Conservation (phyloP, 2,888 invertebrate species). For the Bellardia pandia region DNA sequence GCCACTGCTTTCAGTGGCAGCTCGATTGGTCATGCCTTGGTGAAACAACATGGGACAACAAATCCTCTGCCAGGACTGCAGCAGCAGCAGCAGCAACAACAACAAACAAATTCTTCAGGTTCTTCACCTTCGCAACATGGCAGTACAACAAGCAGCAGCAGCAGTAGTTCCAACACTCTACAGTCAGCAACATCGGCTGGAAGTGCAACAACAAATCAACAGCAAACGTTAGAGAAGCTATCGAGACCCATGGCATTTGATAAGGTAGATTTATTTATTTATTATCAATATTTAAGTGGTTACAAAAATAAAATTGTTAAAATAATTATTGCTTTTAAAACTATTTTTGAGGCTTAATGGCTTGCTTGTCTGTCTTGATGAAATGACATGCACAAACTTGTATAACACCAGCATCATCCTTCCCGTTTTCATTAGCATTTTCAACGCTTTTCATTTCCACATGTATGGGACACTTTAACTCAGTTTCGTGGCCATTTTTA, state of each 20-base stretch:
- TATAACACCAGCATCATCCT: slow-evolving; percentile 63
- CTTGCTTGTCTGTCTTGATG: slow-evolving; percentile 57
- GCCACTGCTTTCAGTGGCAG: slow-evolving; percentile 79
- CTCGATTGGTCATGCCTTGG: slow-evolving; percentile 73
- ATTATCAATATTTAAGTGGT: slow-evolving; percentile 2
- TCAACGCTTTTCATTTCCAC: slow-evolving; percentile 39
- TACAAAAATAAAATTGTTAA: neutral
- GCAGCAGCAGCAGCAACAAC: slow-evolving; percentile 29
- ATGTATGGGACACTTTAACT: slow-evolving; percentile 73
- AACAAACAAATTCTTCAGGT: slow-evolving; percentile 75
- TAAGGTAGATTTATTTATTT: slow-evolving; percentile 85
- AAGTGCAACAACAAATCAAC: slow-evolving; percentile 69
- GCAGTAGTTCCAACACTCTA: slow-evolving; percentile 67
- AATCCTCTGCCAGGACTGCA: slow-evolving; percentile 57
- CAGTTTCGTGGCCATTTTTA: slow-evolving; percentile 30
- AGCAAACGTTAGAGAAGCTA: slow-evolving; percentile 83
- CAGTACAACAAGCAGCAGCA: slow-evolving; percentile 73
- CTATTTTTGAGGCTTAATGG: slow-evolving; percentile 19
- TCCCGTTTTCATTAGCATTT: neutral
- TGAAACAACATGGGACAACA: slow-evolving; percentile 64
- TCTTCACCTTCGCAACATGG: slow-evolving; percentile 75
- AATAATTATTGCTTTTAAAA: neutral
- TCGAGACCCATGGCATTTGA: slow-evolving; percentile 89
- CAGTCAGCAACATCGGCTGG: slow-evolving; percentile 68
- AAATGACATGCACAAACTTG: slow-evolving; percentile 75